Percentiles rank a stretch among this genome's conserved stretches.
These are phyloP conservation scores for Tapirus terrestris DNA, from an alignment of 2,113 vertebrate species.

Conservation along the genomic window DNA sequence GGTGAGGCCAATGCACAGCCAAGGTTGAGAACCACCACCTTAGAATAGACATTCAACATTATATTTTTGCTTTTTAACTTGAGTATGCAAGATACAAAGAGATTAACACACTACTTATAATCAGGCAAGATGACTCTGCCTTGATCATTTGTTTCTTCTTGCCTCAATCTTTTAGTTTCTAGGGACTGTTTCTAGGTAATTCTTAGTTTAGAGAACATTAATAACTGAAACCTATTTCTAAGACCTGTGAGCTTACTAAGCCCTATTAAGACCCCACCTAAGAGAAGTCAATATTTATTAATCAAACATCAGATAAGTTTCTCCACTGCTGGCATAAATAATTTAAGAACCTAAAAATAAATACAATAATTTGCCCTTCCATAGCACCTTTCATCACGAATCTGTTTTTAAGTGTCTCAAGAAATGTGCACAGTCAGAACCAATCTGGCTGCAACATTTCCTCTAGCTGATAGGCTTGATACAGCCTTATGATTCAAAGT, in stretches of 20 bases:
- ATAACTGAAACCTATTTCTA: constrained; percentile 36
- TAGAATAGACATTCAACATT: not conserved
- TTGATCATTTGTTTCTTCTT: constrained; percentile 18
- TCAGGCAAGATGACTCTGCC: not conserved
- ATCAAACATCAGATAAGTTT: constrained; percentile 35
- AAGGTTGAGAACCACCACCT: not conserved
- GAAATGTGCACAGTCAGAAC: constrained; percentile 4
- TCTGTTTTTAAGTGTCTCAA: constrained; percentile 40
- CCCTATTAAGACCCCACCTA: not conserved
- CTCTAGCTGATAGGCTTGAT: not conserved
- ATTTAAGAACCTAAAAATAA: constrained; percentile 50
- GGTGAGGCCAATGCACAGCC: not conserved
- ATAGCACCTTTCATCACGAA: not conserved
- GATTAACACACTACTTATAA: constrained; percentile 7
- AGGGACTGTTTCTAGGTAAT: constrained; percentile 21
- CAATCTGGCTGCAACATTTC: not conserved
- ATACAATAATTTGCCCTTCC: constrained; percentile 6
- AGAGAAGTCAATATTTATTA: constrained; percentile 22
- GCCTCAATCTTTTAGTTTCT: not conserved
- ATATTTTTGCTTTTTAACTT: constrained; percentile 26
- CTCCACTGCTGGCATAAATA: constrained; percentile 16
- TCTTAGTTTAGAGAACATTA: not conserved
- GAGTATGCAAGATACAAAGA: constrained; percentile 42
- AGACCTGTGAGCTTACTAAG: not conserved
- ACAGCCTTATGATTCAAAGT: not conserved